Percentiles rank a stretch among this genome's conserved stretches.
Conservation (phyloP, 1,140 invertebrate genomes). For the Laupala kohalensis region DNA sequence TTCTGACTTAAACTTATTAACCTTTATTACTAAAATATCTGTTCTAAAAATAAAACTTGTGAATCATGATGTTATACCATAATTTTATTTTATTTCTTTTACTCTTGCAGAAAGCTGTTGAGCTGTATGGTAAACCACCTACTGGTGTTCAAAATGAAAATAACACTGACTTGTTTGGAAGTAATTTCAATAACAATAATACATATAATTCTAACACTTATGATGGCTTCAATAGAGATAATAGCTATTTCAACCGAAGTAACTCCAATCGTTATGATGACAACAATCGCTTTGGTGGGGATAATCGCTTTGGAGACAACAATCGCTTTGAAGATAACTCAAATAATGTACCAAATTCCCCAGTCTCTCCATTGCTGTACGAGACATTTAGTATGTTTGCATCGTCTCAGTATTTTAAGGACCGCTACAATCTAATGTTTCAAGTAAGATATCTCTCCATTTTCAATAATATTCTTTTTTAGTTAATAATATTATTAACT, state of each 20-base stretch:
- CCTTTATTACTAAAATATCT: no score
- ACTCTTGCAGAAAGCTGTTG: conserved; percentile 28
- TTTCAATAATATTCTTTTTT: no score
- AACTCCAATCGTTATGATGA: conserved; percentile 11
- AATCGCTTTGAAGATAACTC: conserved; percentile 16
- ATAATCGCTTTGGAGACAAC: conserved; percentile 22
- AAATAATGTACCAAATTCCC: conserved; percentile 13
- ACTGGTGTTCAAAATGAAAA: conserved; percentile 6
- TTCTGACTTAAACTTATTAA: no score
- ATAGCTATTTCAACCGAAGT: not conserved
- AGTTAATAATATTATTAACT: no score
- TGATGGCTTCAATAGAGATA: not conserved
- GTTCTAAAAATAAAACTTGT: no score
- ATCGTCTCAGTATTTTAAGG: conserved; percentile 49
- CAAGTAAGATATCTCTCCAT: conserved; percentile 37
- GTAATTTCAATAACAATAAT: not conserved
- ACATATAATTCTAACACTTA: not conserved
- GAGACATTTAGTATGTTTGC: conserved; percentile 57
- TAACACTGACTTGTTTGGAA: conserved; percentile 5
- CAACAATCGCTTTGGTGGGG: not conserved
- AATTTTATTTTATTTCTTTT: no score
- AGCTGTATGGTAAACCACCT: conserved; percentile 27
- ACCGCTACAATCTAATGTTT: conserved; percentile 50
- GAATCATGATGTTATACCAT: no score
- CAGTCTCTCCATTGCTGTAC: conserved; percentile 21